These are phyloP conservation scores for Acridotheres tristis DNA, from an alignment of 2,797 vertebrate species.

Conservation along the genomic window DNA sequence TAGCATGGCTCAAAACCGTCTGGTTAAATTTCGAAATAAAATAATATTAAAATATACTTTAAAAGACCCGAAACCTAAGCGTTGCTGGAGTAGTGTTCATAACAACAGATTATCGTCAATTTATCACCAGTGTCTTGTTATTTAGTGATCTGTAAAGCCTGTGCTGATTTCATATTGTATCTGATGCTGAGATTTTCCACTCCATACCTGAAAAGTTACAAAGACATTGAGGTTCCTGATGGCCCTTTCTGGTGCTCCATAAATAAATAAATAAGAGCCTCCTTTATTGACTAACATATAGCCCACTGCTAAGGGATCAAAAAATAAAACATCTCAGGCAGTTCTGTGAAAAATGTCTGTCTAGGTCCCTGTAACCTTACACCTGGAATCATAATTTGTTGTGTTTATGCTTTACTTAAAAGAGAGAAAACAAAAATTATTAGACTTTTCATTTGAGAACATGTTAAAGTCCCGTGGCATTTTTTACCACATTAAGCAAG, in stretches of 20 bases:
- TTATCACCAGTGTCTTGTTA: background rate
- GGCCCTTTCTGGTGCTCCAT: background rate
- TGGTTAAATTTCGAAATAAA: background rate
- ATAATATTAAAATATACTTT: too few species aligned
- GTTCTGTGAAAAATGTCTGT: background rate
- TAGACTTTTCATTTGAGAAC: background rate
- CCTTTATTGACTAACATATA: background rate
- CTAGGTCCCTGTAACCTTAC: background rate
- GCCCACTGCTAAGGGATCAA: rapidly evolving
- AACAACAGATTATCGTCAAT: background rate
- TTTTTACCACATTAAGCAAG: background rate
- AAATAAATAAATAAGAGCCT: background rate
- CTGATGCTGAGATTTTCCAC: background rate
- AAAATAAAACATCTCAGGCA: background rate
- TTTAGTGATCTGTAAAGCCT: background rate
- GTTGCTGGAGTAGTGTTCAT: background rate
- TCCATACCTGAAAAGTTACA: background rate
- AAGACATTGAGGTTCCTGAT: background rate
- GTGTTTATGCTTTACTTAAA: background rate
- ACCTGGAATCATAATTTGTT: background rate
- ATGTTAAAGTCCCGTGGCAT: background rate
- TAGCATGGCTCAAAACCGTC: background rate
- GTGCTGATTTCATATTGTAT: background rate
- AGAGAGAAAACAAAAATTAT: background rate
- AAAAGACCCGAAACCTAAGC: background rate